Percentiles rank a stretch among this genome's conserved stretches.
Conservation (phyloP, 2,113 vertebrate species). For the rabbit (Oryctolagus cuniculus) region mOryCun1.1 NC_091435.1:124693501-124694000, state of each 20-base stretch:
- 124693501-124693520: background rate
- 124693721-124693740: background rate
- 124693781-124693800: background rate
- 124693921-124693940: no score
- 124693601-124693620: background rate
- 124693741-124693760: background rate
- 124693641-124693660: background rate
- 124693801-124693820: background rate
- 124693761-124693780: background rate
- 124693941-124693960: no score
- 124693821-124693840: background rate
- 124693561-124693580: background rate
- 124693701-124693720: background rate
- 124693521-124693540: background rate
- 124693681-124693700: background rate
- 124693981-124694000: no score
- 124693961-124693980: no score
- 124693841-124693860: no score
- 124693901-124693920: no score
- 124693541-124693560: constrained; percentile 8
- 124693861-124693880: no score
- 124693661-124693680: background rate
- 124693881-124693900: no score
- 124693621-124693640: constrained; percentile 14
- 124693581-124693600: background rate